phyloP scores from a whole-genome alignment of 1,140 invertebrate species.

The Drosophila ananassae region DNA sequence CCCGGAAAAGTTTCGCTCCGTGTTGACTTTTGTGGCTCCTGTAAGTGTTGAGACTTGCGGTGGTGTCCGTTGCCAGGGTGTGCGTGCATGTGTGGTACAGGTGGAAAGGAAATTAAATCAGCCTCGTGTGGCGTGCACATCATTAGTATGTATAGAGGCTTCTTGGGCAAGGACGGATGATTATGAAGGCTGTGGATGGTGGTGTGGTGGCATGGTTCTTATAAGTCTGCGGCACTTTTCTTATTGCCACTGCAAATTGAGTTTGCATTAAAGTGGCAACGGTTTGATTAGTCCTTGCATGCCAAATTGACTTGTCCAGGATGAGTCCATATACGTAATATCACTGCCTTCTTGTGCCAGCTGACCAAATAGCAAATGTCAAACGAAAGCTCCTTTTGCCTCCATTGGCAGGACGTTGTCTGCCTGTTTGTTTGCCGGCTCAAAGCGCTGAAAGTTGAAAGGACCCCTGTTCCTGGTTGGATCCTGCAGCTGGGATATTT shows the following conservation, averaged over 20 bases:
- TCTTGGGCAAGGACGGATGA: slow-evolving; percentile 37
- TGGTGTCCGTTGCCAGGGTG: slow-evolving; percentile 58
- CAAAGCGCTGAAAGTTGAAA: slow-evolving; percentile 33
- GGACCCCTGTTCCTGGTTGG: slow-evolving; percentile 1
- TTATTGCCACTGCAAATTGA: slow-evolving; percentile 60
- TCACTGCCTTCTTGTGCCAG: slow-evolving; percentile 24
- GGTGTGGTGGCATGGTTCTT: not conserved
- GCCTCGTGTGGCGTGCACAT: slow-evolving; percentile 75
- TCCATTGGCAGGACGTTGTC: slow-evolving; percentile 1
- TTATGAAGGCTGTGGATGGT: slow-evolving; percentile 31
- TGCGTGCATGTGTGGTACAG: slow-evolving; percentile 36
- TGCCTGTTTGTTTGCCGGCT: slow-evolving; percentile 54
- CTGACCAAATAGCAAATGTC: slow-evolving; percentile 56
- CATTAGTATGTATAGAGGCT: slow-evolving; percentile 76
- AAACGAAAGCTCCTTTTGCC: slow-evolving; percentile 8
- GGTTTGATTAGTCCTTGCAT: slow-evolving; percentile 57
- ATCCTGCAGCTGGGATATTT: slow-evolving; percentile 51
- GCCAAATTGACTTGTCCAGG: slow-evolving; percentile 32
- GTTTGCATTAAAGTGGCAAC: slow-evolving; percentile 60
- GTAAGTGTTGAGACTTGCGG: slow-evolving; percentile 60
- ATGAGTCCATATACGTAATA: not conserved
- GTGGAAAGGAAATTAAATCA: slow-evolving; percentile 79
- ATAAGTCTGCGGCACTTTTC: slow-evolving; percentile 67
- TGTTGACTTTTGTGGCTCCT: slow-evolving; percentile 74
- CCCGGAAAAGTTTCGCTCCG: slow-evolving; percentile 60